Percentiles rank a stretch among this genome's conserved stretches.
phyloP scores from a whole-genome alignment of 2,888 invertebrate genomes.

The Emmelina monodactyla region DNA sequence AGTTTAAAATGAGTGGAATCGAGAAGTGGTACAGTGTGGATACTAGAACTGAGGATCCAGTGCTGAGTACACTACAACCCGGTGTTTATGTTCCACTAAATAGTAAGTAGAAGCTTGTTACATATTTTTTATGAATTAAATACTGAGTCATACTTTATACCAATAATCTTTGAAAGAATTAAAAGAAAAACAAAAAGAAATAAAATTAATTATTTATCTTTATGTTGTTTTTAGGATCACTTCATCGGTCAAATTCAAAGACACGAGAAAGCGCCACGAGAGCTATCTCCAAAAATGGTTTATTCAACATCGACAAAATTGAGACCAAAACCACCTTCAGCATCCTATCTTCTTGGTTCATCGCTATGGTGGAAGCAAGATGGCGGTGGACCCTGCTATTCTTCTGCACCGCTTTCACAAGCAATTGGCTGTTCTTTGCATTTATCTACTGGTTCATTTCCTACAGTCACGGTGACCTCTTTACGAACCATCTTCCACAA shows the following conservation, averaged over 20 bases:
- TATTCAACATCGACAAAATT: conserved; percentile 85
- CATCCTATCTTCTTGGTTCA: conserved; percentile 80
- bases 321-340: conserved; percentile 60
- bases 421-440: conserved; percentile 90
- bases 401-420: conserved; percentile 83
- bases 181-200: too few species aligned
- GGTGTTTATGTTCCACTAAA: too few species aligned
- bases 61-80: too few species aligned
- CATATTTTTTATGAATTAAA: too few species aligned
- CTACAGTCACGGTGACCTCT: conserved; percentile 87
- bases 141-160: too few species aligned
- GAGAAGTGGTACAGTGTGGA: too few species aligned
- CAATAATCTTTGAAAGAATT: too few species aligned
- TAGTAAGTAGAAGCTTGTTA: too few species aligned
- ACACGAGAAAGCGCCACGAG: conserved; percentile 48
- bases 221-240: too few species aligned
- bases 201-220: too few species aligned
- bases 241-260: not conserved
- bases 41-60: too few species aligned
- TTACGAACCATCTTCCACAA: conserved; percentile 67
- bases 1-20: too few species aligned
- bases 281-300: conserved; percentile 86
- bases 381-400: conserved; percentile 93
- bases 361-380: conserved; percentile 81
- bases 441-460: conserved; percentile 91